Evolutionary conservation across 2,113 vertebrate species (phyloP).

Genomic region (Platichthys stellatus): DNA sequence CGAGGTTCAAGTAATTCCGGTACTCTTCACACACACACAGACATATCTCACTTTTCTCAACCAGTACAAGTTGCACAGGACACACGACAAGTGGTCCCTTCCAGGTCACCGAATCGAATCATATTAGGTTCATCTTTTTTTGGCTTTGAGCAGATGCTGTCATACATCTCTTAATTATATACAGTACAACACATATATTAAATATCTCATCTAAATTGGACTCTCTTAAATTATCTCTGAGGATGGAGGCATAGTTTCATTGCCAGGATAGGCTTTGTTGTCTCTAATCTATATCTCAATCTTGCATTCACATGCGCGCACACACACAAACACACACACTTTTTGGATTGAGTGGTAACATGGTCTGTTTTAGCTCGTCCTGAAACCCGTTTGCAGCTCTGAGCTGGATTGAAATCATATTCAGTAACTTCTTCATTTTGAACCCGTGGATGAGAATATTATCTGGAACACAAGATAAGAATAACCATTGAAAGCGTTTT

Average conservation of each 20-base stretch:
- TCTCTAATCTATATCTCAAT: slow-evolving; percentile 53
- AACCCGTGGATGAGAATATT: neutral
- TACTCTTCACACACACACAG: slow-evolving; percentile 30
- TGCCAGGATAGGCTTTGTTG: slow-evolving; percentile 24
- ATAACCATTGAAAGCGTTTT: slow-evolving; percentile 13
- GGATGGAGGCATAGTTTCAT: slow-evolving; percentile 54
- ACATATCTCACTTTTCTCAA: slow-evolving; percentile 33
- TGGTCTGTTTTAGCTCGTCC: slow-evolving; percentile 18
- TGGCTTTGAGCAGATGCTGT: slow-evolving; percentile 75
- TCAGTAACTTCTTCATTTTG: slow-evolving; percentile 31
- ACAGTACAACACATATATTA: slow-evolving; percentile 67
- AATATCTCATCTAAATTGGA: slow-evolving; percentile 49
- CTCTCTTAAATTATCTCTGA: slow-evolving; percentile 70
- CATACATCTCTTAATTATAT: slow-evolving; percentile 54
- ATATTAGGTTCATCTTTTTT: slow-evolving; percentile 68
- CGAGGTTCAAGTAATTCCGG: slow-evolving; percentile 65
- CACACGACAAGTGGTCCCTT: slow-evolving; percentile 12
- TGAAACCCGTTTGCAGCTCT: slow-evolving; percentile 19
- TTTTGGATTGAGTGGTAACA: slow-evolving; percentile 59
- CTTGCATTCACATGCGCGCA: slow-evolving; percentile 11
- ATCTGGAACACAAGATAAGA: slow-evolving; percentile 17
- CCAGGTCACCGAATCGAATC: slow-evolving; percentile 46
- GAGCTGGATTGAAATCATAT: slow-evolving; percentile 35
- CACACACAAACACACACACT: slow-evolving; percentile 15
- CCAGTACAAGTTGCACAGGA: slow-evolving; percentile 23